Percentiles rank a stretch among this genome's conserved stretches.
Evolutionary conservation across 2,888 invertebrate genomes (phyloP).

Genomic region (Apomyelois bistriatella): DNA sequence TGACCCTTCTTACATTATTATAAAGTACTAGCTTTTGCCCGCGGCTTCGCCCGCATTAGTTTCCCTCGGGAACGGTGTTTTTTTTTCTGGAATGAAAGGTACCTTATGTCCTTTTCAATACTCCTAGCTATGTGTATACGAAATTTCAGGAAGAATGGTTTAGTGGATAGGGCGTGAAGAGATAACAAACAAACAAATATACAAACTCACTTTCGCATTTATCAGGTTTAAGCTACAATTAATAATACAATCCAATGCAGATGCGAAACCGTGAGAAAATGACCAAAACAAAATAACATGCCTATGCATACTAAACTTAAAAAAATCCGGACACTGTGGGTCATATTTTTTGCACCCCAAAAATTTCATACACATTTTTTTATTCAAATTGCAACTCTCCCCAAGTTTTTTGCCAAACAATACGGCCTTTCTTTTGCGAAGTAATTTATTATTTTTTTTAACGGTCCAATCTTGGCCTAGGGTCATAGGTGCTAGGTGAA

Average conservation of each 20-base stretch:
- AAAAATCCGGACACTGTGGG: constrained; percentile 53
- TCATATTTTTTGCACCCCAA: constrained; percentile 68
- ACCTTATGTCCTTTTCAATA: no score
- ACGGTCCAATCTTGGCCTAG: constrained; percentile 65
- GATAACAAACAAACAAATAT: no score
- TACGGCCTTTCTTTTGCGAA: constrained; percentile 65
- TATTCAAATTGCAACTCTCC: constrained; percentile 72
- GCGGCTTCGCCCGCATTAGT: no score
- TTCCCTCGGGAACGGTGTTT: no score
- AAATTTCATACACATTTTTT: constrained; percentile 43
- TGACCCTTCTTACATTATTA: no score
- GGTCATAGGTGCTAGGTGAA: constrained; percentile 78
- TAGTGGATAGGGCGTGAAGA: no score
- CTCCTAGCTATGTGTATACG: no score
- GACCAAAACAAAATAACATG: constrained; percentile 55
- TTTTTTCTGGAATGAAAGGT: no score
- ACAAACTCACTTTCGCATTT: no score
- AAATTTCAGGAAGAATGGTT: no score
- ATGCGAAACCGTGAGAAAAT: constrained; percentile 60
- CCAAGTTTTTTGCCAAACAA: constrained; percentile 53
- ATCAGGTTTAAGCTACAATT: not conserved
- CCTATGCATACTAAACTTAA: constrained; percentile 65
- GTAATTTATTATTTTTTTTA: constrained; percentile 64
- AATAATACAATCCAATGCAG: constrained; percentile 20
- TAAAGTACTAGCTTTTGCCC: no score